Percentiles rank a stretch among this genome's conserved stretches.
Conservation (phyloP, 2,888 invertebrate species). For the Lottia gigantea region DNA sequence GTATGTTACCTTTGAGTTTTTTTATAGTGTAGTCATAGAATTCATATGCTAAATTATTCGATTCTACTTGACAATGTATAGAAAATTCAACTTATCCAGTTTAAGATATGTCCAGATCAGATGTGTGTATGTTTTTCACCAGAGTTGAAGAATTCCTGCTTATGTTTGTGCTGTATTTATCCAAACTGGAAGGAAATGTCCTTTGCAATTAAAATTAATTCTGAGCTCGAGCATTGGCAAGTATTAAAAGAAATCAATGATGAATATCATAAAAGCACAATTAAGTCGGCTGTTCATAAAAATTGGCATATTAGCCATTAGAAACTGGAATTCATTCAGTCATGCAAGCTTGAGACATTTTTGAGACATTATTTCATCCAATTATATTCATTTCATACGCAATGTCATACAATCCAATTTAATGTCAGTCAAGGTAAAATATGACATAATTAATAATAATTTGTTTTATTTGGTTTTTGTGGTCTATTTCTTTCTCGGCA, state of each 20-base stretch:
- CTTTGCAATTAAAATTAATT: no score
- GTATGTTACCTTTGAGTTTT: no score
- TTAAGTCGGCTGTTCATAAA: no score
- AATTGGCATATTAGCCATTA: neutral
- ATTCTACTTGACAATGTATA: no score
- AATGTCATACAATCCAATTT: conserved; percentile 13
- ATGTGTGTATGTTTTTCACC: no score
- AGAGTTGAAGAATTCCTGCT: no score
- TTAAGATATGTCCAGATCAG: no score
- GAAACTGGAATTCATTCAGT: conserved; percentile 19
- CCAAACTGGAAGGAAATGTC: no score
- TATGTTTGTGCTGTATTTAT: no score
- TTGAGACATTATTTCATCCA: neutral
- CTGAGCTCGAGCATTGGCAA: neutral
- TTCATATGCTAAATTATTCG: no score
- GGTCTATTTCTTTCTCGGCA: conserved; percentile 15
- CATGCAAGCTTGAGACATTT: conserved; percentile 15
- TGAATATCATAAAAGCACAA: neutral
- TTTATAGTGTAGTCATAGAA: no score
- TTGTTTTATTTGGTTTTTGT: conserved; percentile 16
- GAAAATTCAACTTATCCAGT: no score
- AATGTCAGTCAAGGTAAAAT: neutral
- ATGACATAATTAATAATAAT: conserved; percentile 1
- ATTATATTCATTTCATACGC: conserved; percentile 11
- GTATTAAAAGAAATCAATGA: neutral